Conservation (phyloP, 2,113 vertebrate species). For the Perognathus longimembris region DNA sequence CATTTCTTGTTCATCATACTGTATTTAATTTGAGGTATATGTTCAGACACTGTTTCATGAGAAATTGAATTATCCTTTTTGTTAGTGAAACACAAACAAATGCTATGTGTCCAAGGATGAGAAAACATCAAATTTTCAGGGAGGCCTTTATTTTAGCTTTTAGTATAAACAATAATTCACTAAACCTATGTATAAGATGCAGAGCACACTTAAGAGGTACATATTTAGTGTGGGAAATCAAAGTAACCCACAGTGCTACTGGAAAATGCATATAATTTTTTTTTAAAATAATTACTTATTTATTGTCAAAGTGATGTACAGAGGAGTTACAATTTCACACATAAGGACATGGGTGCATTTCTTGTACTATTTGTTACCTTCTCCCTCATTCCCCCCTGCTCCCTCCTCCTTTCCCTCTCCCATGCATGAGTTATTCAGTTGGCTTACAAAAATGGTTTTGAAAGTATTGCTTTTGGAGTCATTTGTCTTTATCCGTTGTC, state of each 20-base stretch:
- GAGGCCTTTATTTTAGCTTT: background rate
- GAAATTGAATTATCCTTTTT: constrained; percentile 2
- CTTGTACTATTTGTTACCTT: no score
- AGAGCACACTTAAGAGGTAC: background rate
- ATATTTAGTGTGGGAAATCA: background rate
- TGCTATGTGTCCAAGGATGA: background rate
- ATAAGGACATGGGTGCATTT: no score
- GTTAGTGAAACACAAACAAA: background rate
- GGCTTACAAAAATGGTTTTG: no score
- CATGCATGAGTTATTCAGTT: no score
- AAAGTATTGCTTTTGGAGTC: no score
- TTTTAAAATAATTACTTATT: no score
- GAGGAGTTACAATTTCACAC: no score
- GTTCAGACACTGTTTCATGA: background rate
- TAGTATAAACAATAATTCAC: background rate
- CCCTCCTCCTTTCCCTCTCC: no score
- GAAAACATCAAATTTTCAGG: background rate
- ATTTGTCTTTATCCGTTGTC: no score
- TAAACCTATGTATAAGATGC: constrained; percentile 1
- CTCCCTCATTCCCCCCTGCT: no score
- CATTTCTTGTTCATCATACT: constrained; percentile 13
- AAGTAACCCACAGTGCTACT: background rate
- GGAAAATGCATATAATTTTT: no score
- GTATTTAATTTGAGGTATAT: background rate
- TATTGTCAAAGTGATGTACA: no score